These are phyloP conservation scores for Tetanocera ferruginea DNA, from an alignment of 2,888 invertebrate genomes.

Conservation along the genomic window DNA sequence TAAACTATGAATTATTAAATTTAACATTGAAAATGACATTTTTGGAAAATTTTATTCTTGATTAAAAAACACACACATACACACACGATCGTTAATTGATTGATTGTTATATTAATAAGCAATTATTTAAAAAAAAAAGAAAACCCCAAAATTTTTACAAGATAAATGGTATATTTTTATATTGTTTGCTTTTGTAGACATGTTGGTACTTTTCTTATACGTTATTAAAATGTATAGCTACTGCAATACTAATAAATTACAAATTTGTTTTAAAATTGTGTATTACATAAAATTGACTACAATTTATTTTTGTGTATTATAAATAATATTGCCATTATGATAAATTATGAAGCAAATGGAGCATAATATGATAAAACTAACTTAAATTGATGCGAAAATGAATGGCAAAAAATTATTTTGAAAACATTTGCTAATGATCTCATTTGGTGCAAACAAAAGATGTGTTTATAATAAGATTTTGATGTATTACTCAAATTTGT, in stretches of 20 bases:
- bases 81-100: too few species aligned
- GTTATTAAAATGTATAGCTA: neutral
- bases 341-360: slow-evolving; percentile 19
- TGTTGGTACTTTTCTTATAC: too few species aligned
- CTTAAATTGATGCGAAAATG: neutral
- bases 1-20: neutral
- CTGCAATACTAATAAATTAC: slow-evolving; percentile 18
- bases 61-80: neutral
- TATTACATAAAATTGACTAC: neutral
- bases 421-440: neutral
- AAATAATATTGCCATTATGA: slow-evolving; percentile 25
- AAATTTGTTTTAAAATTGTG: slow-evolving; percentile 23
- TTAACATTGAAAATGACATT: neutral
- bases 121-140: too few species aligned
- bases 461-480: too few species aligned
- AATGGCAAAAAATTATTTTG: neutral
- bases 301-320: neutral
- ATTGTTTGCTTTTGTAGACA: too few species aligned
- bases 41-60: neutral
- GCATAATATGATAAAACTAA: neutral
- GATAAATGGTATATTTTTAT: too few species aligned
- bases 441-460: neutral
- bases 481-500: too few species aligned
- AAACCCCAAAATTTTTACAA: too few species aligned
- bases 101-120: too few species aligned